Percentiles rank a stretch among this genome's conserved stretches.
These are phyloP conservation scores for Lytechinus pictus DNA, from an alignment of 35 echinoderm and acorn worm genomes.

Conservation along the genomic window DNA sequence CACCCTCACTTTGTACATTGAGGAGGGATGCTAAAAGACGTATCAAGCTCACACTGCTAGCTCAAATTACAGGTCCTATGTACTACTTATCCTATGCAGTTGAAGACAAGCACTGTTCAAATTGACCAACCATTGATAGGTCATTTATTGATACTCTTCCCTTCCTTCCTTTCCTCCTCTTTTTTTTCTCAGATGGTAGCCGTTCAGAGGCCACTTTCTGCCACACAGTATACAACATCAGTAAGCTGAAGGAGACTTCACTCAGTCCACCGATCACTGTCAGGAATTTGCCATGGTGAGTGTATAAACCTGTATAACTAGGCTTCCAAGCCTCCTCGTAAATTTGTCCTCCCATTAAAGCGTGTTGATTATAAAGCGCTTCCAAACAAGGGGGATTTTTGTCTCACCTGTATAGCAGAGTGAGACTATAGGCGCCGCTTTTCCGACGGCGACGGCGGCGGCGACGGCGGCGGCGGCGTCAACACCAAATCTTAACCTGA, in stretches of 20 bases:
- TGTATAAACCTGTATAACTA: too few species aligned
- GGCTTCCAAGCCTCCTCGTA: background rate
- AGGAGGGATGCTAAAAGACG: too few species aligned
- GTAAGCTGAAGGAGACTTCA: constrained; percentile 92
- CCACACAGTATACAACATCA: constrained; percentile 78
- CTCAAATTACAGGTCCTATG: too few species aligned
- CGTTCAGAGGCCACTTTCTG: constrained; percentile 93
- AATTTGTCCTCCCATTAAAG: background rate
- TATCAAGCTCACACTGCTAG: too few species aligned
- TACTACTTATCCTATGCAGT: background rate
- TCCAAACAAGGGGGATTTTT: too few species aligned
- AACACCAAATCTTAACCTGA: too few species aligned
- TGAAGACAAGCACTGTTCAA: background rate
- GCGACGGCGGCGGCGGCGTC: too few species aligned
- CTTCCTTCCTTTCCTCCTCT: background rate
- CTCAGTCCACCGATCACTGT: constrained; percentile 75
- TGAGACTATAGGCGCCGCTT: too few species aligned
- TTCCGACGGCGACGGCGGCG: too few species aligned
- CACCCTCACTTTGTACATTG: too few species aligned
- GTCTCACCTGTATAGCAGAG: too few species aligned
- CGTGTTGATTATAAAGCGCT: background rate
- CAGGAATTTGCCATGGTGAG: constrained; percentile 95
- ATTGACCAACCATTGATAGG: background rate
- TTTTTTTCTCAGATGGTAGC: constrained; percentile 77
- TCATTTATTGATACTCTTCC: background rate